These are phyloP conservation scores for Littorina saxatilis DNA, from an alignment of 1,140 invertebrate species.

Conservation along the genomic window DNA sequence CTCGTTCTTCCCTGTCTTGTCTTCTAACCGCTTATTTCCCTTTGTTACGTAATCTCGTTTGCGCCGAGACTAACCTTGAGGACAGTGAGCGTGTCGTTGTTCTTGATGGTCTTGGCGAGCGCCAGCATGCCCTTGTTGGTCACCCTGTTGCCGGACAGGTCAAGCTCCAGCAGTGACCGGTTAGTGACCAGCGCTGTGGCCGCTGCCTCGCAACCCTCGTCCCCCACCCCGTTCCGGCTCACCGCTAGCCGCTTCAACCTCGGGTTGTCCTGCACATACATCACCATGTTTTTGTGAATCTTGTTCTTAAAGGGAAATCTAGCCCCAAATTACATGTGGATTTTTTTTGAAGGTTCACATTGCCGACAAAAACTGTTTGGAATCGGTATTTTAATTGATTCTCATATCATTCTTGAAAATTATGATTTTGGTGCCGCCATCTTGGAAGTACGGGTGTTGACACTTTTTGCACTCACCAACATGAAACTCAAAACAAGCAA, in stretches of 20 bases:
- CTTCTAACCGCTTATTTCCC: too few relatives aligned
- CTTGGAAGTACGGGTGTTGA: too few relatives aligned
- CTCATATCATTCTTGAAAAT: too few relatives aligned
- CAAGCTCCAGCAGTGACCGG: constrained; percentile 55
- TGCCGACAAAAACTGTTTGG: too few relatives aligned
- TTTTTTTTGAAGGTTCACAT: too few relatives aligned
- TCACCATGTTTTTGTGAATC: background rate
- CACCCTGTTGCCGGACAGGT: constrained; percentile 63
- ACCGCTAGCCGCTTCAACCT: constrained; percentile 51
- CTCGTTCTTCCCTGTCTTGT: too few relatives aligned
- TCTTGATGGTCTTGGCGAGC: constrained; percentile 43
- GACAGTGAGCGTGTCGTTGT: constrained; percentile 54
- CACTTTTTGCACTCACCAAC: too few relatives aligned
- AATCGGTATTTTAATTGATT: too few relatives aligned
- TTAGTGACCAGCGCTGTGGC: constrained; percentile 54
- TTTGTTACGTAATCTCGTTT: too few relatives aligned
- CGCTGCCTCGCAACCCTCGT: constrained; percentile 51
- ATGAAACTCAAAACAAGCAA: too few relatives aligned
- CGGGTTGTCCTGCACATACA: constrained; percentile 55
- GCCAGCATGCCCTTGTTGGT: constrained; percentile 44
- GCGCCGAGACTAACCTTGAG: constrained; percentile 56
- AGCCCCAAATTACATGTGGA: too few relatives aligned
- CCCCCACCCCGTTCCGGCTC: constrained; percentile 62
- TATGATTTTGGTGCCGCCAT: too few relatives aligned
- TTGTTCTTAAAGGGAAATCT: background rate